Conservation (phyloP, 2,113 vertebrate genomes). For the Passerina amoena region DNA sequence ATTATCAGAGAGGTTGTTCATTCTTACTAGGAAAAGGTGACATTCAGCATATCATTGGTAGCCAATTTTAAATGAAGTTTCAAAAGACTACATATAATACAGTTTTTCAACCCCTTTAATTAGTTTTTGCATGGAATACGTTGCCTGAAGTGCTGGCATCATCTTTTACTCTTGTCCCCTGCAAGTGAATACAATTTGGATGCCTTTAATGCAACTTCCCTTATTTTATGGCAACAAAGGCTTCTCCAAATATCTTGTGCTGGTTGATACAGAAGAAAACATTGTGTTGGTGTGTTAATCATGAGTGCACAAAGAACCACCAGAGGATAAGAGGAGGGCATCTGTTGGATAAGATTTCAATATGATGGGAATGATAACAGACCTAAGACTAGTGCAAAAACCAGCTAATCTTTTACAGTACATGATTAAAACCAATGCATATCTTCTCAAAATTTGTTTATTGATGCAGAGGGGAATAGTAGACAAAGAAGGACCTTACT, state of each 20-base stretch:
- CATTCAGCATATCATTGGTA: constrained; percentile 77
- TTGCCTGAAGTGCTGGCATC: constrained; percentile 61
- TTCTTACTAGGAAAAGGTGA: constrained; percentile 84
- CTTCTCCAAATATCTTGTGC: constrained; percentile 43
- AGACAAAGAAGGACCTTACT: neutral
- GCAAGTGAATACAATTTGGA: constrained; percentile 67
- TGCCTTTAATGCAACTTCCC: constrained; percentile 74
- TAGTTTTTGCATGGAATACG: constrained; percentile 68
- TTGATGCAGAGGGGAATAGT: neutral
- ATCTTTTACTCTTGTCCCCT: constrained; percentile 71
- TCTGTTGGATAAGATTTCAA: constrained; percentile 82
- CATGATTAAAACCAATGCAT: constrained; percentile 34
- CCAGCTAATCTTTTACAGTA: constrained; percentile 18
- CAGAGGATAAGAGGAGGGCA: constrained; percentile 77
- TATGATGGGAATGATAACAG: constrained; percentile 74
- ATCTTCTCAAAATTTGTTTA: constrained; percentile 18
- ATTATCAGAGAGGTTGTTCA: constrained; percentile 89
- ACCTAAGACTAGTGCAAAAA: constrained; percentile 58
- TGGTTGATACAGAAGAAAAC: constrained; percentile 64
- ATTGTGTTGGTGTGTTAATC: constrained; percentile 70
- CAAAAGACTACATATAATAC: constrained; percentile 62
- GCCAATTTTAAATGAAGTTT: constrained; percentile 71
- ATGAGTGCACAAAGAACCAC: constrained; percentile 72
- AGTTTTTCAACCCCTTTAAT: constrained; percentile 50
- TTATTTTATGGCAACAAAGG: constrained; percentile 79